Evolutionary conservation across 2,113 vertebrate genomes (phyloP).

Genomic region (Zosterops hypoxanthus): DNA sequence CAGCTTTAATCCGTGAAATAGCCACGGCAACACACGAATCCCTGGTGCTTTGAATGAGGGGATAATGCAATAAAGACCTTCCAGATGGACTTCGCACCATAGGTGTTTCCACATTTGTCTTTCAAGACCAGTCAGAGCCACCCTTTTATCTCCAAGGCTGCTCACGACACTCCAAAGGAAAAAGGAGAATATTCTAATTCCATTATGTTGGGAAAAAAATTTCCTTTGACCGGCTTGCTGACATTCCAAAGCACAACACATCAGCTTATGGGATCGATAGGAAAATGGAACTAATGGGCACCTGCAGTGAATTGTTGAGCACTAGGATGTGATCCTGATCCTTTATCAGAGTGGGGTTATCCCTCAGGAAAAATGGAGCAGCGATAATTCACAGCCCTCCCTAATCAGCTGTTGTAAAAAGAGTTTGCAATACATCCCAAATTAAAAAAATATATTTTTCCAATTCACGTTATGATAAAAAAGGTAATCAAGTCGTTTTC

Average conservation of each 20-base stretch:
- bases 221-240: background rate
- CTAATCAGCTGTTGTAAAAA: background rate
- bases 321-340: background rate
- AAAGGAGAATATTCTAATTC: background rate
- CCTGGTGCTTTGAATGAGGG: background rate
- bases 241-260: background rate
- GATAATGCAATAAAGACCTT: background rate
- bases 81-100: background rate
- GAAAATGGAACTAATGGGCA: background rate
- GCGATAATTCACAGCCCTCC: background rate
- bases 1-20: constrained; percentile 17
- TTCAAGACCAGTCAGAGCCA: background rate
- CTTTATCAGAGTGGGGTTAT: background rate
- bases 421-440: background rate
- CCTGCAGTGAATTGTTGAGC: background rate
- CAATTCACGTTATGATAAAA: background rate
- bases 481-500: background rate
- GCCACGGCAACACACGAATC: background rate
- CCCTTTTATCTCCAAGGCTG: constrained; percentile 16
- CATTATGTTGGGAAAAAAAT: background rate
- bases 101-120: background rate
- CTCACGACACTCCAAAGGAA: background rate
- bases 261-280: background rate
- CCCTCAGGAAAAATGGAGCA: background rate
- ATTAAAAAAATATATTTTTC: background rate